These are phyloP conservation scores for Suillia variegata DNA, from an alignment of 2,888 invertebrate species.

Conservation along the genomic window DNA sequence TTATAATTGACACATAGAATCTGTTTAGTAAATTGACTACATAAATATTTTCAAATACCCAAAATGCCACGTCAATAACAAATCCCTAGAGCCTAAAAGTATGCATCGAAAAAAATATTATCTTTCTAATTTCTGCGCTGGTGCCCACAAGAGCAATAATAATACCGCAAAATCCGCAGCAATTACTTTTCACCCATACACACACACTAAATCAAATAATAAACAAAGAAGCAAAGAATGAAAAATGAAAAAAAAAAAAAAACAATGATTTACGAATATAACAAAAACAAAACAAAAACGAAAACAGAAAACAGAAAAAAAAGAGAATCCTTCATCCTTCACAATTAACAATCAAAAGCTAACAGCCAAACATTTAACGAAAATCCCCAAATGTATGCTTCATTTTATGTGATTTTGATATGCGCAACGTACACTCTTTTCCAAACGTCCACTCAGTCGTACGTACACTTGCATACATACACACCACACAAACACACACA, in stretches of 20 bases:
- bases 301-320: not conserved
- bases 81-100: too few species aligned
- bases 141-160: not conserved
- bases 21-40: too few species aligned
- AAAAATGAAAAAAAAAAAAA: not conserved
- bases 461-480: too few species aligned
- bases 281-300: not conserved
- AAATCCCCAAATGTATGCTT: constrained; percentile 37
- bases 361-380: constrained; percentile 33
- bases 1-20: too few species aligned
- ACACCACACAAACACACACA: not conserved
- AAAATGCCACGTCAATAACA: too few species aligned
- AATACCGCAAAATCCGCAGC: constrained; percentile 4
- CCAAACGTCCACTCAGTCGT: too few species aligned
- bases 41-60: too few species aligned
- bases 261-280: too few species aligned
- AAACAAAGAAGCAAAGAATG: not conserved
- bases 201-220: not conserved
- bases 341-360: constrained; percentile 34
- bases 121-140: not conserved
- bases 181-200: not conserved
- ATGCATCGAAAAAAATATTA: too few species aligned
- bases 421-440: too few species aligned
- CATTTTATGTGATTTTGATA: constrained; percentile 34
- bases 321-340: too few species aligned